A percentile compares a stretch with the other conserved stretches of the same genome.
These are phyloP conservation scores for Chionomys nivalis DNA, from an alignment of 2,113 vertebrate genomes.

Conservation along the genomic window DNA sequence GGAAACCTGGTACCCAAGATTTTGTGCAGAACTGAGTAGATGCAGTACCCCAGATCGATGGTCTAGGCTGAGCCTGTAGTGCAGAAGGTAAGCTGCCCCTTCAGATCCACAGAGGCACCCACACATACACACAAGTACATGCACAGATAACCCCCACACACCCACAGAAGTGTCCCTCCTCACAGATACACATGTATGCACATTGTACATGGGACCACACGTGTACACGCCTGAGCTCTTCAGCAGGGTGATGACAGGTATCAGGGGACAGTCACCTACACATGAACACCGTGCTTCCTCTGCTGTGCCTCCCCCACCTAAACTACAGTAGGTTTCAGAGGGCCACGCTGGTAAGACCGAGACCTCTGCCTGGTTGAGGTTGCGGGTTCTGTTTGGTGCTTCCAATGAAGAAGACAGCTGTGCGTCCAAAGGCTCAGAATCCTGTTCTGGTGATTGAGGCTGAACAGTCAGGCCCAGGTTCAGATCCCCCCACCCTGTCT, in stretches of 20 bases:
- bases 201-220: neutral
- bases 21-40: neutral
- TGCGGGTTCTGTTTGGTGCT: neutral
- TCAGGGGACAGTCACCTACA: neutral
- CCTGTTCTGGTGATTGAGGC: neutral
- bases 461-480: neutral
- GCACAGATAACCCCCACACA: neutral
- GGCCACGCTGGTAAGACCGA: neutral
- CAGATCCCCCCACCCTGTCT: neutral
- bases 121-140: neutral
- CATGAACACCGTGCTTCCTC: neutral
- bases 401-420: neutral
- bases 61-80: neutral
- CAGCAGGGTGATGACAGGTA: neutral
- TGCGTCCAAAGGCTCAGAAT: neutral
- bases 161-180: neutral
- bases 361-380: neutral
- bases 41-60: neutral
- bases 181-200: neutral
- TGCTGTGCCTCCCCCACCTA: neutral
- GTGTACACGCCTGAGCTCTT: neutral
- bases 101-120: neutral
- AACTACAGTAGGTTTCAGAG: neutral
- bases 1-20: neutral
- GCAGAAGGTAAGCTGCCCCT: neutral